phyloP scores from a whole-genome alignment of 2,113 vertebrate species.

The Vidua chalybeata region DNA sequence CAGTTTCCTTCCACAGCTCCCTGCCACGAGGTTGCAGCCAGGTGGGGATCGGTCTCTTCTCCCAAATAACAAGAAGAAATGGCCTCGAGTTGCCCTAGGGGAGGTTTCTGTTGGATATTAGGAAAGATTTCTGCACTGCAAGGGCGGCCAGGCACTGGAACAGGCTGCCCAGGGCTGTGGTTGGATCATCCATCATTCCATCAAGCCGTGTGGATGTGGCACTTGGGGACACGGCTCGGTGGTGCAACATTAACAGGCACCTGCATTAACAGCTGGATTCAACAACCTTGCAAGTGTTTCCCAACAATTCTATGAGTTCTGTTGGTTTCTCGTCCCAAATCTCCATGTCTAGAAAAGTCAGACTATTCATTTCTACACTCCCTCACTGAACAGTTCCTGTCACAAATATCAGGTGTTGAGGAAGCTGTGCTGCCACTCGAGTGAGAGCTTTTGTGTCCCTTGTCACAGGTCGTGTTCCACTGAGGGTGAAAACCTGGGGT shows the following conservation, averaged over 20 bases:
- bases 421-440: fast-evolving
- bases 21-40: background rate
- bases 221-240: fast-evolving
- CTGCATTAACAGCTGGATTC: fast-evolving
- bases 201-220: background rate
- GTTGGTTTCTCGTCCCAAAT: background rate
- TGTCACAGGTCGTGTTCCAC: background rate
- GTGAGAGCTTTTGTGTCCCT: background rate
- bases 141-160: background rate
- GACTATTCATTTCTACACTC: fast-evolving
- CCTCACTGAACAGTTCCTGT: background rate
- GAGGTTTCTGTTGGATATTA: background rate
- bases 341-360: background rate
- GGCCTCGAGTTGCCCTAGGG: background rate
- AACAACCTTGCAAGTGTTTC: fast-evolving
- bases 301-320: background rate
- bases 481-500: background rate
- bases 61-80: background rate
- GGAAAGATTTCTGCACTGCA: background rate
- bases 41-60: background rate
- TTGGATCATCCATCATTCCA: background rate
- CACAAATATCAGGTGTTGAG: background rate
- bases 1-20: fast-evolving
- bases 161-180: background rate
- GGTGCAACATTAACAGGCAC: background rate